phyloP scores from a whole-genome alignment of 2,888 invertebrate species.

The Amphipyra berbera region DNA sequence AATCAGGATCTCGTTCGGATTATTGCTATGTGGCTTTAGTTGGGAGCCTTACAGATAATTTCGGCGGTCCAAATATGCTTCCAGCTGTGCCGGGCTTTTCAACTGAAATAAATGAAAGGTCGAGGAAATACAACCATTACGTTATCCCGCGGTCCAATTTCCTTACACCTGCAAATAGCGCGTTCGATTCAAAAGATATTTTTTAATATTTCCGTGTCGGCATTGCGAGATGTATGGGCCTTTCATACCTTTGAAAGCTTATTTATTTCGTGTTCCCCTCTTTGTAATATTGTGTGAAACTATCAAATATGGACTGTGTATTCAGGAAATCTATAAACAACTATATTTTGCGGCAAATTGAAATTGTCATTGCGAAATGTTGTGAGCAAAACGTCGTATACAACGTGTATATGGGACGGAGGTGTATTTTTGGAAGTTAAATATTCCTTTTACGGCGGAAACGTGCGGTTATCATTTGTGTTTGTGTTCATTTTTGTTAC shows the following conservation, averaged over 20 bases:
- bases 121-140: slow-evolving; percentile 61
- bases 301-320: slow-evolving; percentile 45
- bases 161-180: slow-evolving; percentile 57
- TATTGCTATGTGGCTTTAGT: slow-evolving; percentile 63
- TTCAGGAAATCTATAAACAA: slow-evolving; percentile 39
- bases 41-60: slow-evolving; percentile 60
- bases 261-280: slow-evolving; percentile 58
- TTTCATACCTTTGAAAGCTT: slow-evolving; percentile 60
- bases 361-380: slow-evolving; percentile 41
- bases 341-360: slow-evolving; percentile 36
- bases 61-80: slow-evolving; percentile 53
- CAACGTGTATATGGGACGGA: slow-evolving; percentile 1
- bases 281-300: slow-evolving; percentile 54
- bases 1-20: slow-evolving; percentile 65
- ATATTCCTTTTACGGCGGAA: slow-evolving; percentile 48
- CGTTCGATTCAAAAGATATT: slow-evolving; percentile 58
- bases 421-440: slow-evolving; percentile 48
- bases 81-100: slow-evolving; percentile 59
- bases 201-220: slow-evolving; percentile 64
- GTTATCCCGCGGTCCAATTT: slow-evolving; percentile 59
- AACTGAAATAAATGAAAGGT: slow-evolving; percentile 65
- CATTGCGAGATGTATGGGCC: slow-evolving; percentile 44
- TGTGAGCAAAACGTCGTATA: slow-evolving; percentile 14
- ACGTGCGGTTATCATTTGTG: slow-evolving; percentile 53
- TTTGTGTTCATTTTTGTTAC: slow-evolving; percentile 47